Percentiles rank a stretch among this genome's conserved stretches.
phyloP scores from a whole-genome alignment of 2,888 invertebrate genomes.

The Temnothorax rugatulus region DNA sequence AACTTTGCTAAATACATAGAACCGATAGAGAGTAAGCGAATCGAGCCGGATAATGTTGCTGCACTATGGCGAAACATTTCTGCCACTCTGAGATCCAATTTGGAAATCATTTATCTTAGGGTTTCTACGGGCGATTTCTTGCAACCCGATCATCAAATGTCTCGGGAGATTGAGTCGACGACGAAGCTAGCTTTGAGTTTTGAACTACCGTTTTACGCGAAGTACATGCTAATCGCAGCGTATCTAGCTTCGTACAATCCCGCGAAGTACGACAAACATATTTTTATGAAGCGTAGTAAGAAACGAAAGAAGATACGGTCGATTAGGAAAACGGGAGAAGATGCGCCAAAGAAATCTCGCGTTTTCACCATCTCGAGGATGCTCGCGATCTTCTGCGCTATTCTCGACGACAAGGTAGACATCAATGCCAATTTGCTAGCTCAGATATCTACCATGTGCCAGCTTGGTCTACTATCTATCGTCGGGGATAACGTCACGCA shows the following conservation, averaged over 20 bases:
- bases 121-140: slow-evolving; percentile 84
- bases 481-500: slow-evolving; percentile 92
- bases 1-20: slow-evolving; percentile 93
- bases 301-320: slow-evolving; percentile 89
- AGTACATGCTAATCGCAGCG: slow-evolving; percentile 95
- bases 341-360: slow-evolving; percentile 90
- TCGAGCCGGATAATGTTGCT: slow-evolving; percentile 89
- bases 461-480: slow-evolving; percentile 91
- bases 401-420: slow-evolving; percentile 94
- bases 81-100: slow-evolving; percentile 91
- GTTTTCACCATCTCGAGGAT: slow-evolving; percentile 93
- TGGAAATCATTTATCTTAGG: slow-evolving; percentile 93
- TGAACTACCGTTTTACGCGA: slow-evolving; percentile 95
- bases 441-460: slow-evolving; percentile 95
- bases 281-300: slow-evolving; percentile 94
- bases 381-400: slow-evolving; percentile 95
- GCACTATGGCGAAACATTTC: slow-evolving; percentile 94
- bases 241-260: slow-evolving; percentile 98
- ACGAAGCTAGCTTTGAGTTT: slow-evolving; percentile 87
- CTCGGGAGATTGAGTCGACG: slow-evolving; percentile 83
- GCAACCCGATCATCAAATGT: slow-evolving; percentile 74
- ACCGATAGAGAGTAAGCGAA: slow-evolving; percentile 91
- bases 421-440: slow-evolving; percentile 95
- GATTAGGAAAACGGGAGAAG: slow-evolving; percentile 86
- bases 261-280: slow-evolving; percentile 93